Conservation (phyloP, 2,888 invertebrate genomes). For the Dryadula phaetusa region DNA sequence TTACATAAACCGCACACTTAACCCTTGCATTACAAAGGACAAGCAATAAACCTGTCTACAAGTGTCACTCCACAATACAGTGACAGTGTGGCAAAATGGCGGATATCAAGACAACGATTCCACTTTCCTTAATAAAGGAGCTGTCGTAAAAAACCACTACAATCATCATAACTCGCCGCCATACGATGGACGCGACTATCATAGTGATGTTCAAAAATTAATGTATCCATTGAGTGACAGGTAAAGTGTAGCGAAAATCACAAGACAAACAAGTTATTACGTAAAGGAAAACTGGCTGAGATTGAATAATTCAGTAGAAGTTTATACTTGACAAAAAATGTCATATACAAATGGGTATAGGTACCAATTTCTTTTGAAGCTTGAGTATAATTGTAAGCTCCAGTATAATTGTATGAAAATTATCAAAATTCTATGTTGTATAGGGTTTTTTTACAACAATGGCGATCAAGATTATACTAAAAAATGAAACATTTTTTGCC, state of each 20-base stretch:
- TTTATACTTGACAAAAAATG: background rate
- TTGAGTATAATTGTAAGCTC: no score
- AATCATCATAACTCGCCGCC: conserved; percentile 73
- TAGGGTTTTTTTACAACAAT: background rate
- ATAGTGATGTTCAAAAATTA: conserved; percentile 72
- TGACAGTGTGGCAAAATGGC: conserved; percentile 63
- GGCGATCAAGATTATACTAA: conserved; percentile 15
- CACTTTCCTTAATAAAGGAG: conserved; percentile 77
- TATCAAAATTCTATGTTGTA: background rate
- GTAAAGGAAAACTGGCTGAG: conserved; percentile 1
- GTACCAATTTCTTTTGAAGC: no score
- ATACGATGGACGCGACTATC: conserved; percentile 54
- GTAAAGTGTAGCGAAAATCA: conserved; percentile 2
- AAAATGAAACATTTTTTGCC: conserved; percentile 36
- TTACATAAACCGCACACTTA: conserved; percentile 19
- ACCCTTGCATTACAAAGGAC: conserved; percentile 48
- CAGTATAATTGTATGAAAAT: no score
- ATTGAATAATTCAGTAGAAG: background rate
- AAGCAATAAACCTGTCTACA: conserved; percentile 41
- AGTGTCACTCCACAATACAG: conserved; percentile 70
- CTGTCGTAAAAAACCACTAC: conserved; percentile 78
- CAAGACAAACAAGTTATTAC: background rate
- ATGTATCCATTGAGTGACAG: conserved; percentile 44
- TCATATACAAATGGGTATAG: background rate
- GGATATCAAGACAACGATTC: conserved; percentile 55